phyloP scores from a whole-genome alignment of 2,797 vertebrate species.

The Eutrigla gurnardus region DNA sequence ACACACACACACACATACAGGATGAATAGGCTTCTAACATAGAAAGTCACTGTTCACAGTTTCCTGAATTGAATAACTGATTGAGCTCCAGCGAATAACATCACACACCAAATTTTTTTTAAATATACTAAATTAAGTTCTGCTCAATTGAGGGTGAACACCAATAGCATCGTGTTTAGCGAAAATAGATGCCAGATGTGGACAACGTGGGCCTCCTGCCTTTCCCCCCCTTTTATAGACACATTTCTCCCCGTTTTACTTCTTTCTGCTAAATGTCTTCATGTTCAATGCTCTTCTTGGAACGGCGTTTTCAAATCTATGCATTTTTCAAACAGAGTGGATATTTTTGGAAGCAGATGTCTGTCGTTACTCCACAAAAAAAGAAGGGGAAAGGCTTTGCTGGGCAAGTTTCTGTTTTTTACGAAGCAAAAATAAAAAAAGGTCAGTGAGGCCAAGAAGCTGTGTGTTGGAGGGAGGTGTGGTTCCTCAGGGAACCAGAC shows the following conservation, averaged over 20 bases:
- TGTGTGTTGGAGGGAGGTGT: background rate
- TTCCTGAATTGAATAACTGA: background rate
- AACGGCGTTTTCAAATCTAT: slow-evolving; percentile 9
- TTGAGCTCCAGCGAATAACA: no score
- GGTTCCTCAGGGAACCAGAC: slow-evolving; percentile 2
- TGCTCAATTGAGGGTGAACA: background rate
- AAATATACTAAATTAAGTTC: background rate
- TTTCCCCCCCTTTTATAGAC: background rate
- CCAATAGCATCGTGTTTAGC: background rate
- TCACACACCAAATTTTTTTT: background rate
- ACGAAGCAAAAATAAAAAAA: slow-evolving; percentile 5
- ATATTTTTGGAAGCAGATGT: slow-evolving; percentile 27
- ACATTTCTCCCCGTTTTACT: background rate
- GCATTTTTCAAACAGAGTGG: background rate
- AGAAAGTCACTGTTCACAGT: background rate
- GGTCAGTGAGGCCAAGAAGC: slow-evolving; percentile 22
- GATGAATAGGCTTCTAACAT: no score
- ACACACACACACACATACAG: background rate
- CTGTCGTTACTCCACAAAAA: background rate
- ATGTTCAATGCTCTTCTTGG: slow-evolving; percentile 1
- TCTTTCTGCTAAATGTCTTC: background rate
- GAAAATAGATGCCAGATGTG: slow-evolving; percentile 1
- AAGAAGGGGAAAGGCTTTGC: background rate
- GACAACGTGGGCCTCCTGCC: background rate
- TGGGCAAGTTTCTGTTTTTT: slow-evolving; percentile 33